Base-by-base conservation (phyloP, 1,140 invertebrate species). In the Pogonomyrmex barbatus region DNA sequence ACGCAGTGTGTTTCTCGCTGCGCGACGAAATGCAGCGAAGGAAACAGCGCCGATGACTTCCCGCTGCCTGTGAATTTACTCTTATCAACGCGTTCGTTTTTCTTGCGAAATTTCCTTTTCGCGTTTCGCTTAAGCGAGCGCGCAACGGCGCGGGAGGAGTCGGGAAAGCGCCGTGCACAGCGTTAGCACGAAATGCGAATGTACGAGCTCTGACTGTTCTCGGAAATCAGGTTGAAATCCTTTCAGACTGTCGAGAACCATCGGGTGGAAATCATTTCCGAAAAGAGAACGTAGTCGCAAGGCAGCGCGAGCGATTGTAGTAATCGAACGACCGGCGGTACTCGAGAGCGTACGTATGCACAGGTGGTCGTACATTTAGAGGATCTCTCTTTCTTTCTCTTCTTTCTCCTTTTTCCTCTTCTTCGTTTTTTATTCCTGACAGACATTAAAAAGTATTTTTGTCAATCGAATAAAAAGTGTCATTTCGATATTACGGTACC, bases 291-390 rank as follows among this genome's bases (percentile, higher is more conserved):
- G 73, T 62, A 85, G 73, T 78, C 58, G 82, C 73, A 56, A 45
- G 56, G 65, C 47, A 73, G 70, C 56, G 87, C 88, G 89, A 75
- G 84, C 89, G 88, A 91, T 89, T 86, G 91, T 70, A 81, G 87
- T 89, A 91, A 92, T 89, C 85, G 88, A 85, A 86, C 86, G 86
- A 91, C 79, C 82, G 87, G 6, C 45, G 45, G 2, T 36, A 17
- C 47, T 84, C 42, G n/a, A 60, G 77, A 24, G 65, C 17, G 67
- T 85, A 33, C 42, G 65, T 56, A 36, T 58, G 58, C 42, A 47
- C 39, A n/a, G 9, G n/a, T 14, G 8, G 42, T 47, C 75, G 9
- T 58, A 36, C 17, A 39, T 17, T 62, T 50, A 10, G 14, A 78
- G 14, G 30, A n/a, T 65, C 24, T 24, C 0, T 24, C 24, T 24